phyloP scores from a whole-genome alignment of 2,113 vertebrate species.

The Varanus salvator region DNA sequence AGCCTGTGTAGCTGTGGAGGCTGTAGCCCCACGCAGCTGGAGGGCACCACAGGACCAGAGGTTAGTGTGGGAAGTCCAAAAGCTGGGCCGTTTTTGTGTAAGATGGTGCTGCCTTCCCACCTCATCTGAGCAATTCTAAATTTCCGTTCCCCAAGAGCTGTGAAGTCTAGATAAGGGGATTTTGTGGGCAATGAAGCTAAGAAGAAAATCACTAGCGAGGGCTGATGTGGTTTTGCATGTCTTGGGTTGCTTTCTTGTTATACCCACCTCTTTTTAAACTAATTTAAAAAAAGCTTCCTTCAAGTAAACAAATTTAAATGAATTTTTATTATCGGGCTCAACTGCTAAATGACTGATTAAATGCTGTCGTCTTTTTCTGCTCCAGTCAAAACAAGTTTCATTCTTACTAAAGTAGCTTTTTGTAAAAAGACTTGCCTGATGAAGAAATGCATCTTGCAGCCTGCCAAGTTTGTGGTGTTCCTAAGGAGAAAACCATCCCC shows the following conservation, averaged over 20 bases:
- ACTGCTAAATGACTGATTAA: conserved; percentile 39
- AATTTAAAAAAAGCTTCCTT: not conserved
- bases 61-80: not conserved
- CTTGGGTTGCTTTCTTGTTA: not conserved
- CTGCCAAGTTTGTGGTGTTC: not conserved
- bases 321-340: conserved; percentile 43
- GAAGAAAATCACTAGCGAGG: not conserved
- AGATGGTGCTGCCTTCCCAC: not conserved
- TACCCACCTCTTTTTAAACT: not conserved
- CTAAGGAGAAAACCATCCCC: not conserved
- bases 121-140: not conserved
- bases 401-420: conserved; percentile 45
- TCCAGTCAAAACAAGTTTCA: conserved; percentile 39
- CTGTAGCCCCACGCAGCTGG: no score
- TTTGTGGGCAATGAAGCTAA: not conserved
- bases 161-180: not conserved
- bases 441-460: conserved; percentile 27
- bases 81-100: not conserved
- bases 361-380: not conserved
- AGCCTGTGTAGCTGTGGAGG: no score
- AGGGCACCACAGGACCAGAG: no score
- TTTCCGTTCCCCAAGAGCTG: not conserved
- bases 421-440: conserved; percentile 41
- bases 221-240: no score
- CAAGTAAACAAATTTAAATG: conserved; percentile 11